Conservation (phyloP, 2,888 invertebrate genomes). For the Thereva unica region DNA sequence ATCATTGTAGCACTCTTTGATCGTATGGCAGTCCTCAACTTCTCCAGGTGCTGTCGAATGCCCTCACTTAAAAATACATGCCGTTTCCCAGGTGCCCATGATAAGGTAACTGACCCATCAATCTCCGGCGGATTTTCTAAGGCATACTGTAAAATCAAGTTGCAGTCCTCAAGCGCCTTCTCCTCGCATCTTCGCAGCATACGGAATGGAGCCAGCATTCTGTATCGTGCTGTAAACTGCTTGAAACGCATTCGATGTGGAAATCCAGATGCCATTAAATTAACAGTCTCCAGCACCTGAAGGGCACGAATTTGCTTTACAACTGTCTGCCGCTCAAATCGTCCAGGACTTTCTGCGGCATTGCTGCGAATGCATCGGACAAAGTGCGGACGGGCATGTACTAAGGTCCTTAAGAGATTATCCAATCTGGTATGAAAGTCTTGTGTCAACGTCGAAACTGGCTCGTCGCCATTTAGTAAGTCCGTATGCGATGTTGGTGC, state of each 20-base stretch:
- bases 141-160: constrained; percentile 73
- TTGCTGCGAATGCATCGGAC: constrained; percentile 91
- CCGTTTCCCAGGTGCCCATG: constrained; percentile 90
- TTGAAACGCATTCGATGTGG: constrained; percentile 95
- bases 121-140: constrained; percentile 64
- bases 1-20: constrained; percentile 81
- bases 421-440: constrained; percentile 94
- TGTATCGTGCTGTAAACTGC: constrained; percentile 85
- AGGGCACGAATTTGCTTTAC: constrained; percentile 87
- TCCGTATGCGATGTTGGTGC: constrained; percentile 88
- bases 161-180: constrained; percentile 75
- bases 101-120: constrained; percentile 68
- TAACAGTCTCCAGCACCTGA: constrained; percentile 91
- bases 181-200: constrained; percentile 68
- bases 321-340: constrained; percentile 82
- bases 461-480: constrained; percentile 80
- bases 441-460: constrained; percentile 87
- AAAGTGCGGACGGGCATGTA: constrained; percentile 93
- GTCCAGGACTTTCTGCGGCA: constrained; percentile 75
- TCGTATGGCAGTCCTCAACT: constrained; percentile 75
- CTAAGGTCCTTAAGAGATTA: constrained; percentile 86
- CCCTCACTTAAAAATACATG: constrained; percentile 95
- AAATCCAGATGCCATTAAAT: constrained; percentile 92
- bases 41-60: constrained; percentile 86
- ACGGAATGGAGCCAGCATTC: constrained; percentile 80